Percentiles rank a stretch among this genome's conserved stretches.
Conservation (phyloP, 2,797 vertebrate species). For the Poecile montanus region DNA sequence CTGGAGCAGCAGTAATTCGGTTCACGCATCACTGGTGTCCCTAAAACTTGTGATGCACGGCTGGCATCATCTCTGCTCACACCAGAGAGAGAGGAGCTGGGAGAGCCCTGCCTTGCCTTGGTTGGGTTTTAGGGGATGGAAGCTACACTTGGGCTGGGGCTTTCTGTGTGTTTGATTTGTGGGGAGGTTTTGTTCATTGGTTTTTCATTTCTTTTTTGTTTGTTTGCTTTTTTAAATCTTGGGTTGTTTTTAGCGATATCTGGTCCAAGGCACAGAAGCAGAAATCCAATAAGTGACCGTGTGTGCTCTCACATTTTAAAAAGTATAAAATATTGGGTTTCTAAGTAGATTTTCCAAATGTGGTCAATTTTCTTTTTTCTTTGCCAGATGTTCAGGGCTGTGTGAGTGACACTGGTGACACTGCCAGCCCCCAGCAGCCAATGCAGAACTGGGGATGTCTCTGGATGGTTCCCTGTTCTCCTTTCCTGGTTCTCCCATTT, state of each 20-base stretch:
- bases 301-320: no score
- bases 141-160: no score
- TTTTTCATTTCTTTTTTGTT: no score
- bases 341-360: rapidly evolving
- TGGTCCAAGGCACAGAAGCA: not conserved
- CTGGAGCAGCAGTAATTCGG: not conserved
- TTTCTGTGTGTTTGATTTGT: not conserved
- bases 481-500: not conserved
- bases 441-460: not conserved
- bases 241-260: rapidly evolving
- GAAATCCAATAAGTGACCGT: not conserved
- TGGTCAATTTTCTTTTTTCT: rapidly evolving
- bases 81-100: no score
- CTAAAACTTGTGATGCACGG: rapidly evolving
- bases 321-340: rapidly evolving
- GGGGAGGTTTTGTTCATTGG: rapidly evolving
- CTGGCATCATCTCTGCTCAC: not conserved
- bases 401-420: rapidly evolving
- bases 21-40: not conserved
- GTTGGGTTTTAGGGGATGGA: not conserved
- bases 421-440: not conserved
- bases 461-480: not conserved
- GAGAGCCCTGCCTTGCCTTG: rapidly evolving
- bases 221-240: no score
- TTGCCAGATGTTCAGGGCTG: rapidly evolving